Percentiles rank a stretch among this genome's conserved stretches.
Conservation (phyloP, 2,888 invertebrate genomes). For the Nomada ferruginata region DNA sequence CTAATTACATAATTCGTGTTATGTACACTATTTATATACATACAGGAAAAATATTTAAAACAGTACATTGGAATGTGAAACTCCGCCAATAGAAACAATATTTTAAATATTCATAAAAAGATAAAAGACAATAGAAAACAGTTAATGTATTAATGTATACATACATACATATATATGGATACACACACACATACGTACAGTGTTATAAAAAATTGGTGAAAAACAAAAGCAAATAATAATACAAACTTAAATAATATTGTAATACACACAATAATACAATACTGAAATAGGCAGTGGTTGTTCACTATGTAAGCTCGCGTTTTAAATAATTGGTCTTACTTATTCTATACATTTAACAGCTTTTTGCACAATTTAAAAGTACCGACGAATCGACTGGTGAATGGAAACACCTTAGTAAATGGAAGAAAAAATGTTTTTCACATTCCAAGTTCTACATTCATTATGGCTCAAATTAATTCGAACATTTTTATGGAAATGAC, state of each 20-base stretch:
- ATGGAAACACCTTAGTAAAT: conserved; percentile 15
- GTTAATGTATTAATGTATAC: not conserved
- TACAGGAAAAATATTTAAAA: conserved; percentile 52
- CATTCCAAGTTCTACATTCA: conserved; percentile 27
- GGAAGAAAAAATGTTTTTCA: conserved; percentile 27
- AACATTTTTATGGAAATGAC: conserved; percentile 42
- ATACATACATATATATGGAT: too few species aligned
- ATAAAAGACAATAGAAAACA: conserved; percentile 12
- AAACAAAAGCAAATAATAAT: conserved; percentile 35
- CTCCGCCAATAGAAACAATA: conserved; percentile 47
- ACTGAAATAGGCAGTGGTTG: conserved; percentile 49
- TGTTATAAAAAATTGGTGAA: conserved; percentile 22
- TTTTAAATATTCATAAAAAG: conserved; percentile 28
- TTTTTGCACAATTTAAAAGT: conserved; percentile 71
- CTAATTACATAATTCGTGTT: conserved; percentile 49
- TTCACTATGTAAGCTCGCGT: conserved; percentile 23
- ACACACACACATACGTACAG: conserved; percentile 50
- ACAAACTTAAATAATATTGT: conserved; percentile 30
- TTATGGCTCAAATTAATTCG: conserved; percentile 31
- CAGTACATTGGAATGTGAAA: conserved; percentile 60
- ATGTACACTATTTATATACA: conserved; percentile 64
- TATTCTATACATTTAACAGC: conserved; percentile 24
- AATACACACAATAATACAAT: conserved; percentile 48
- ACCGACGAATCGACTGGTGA: conserved; percentile 40
- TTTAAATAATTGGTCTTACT: conserved; percentile 47